These are phyloP conservation scores for Spicauda simplicius DNA, from an alignment of 2,888 invertebrate genomes.

Conservation along the genomic window DNA sequence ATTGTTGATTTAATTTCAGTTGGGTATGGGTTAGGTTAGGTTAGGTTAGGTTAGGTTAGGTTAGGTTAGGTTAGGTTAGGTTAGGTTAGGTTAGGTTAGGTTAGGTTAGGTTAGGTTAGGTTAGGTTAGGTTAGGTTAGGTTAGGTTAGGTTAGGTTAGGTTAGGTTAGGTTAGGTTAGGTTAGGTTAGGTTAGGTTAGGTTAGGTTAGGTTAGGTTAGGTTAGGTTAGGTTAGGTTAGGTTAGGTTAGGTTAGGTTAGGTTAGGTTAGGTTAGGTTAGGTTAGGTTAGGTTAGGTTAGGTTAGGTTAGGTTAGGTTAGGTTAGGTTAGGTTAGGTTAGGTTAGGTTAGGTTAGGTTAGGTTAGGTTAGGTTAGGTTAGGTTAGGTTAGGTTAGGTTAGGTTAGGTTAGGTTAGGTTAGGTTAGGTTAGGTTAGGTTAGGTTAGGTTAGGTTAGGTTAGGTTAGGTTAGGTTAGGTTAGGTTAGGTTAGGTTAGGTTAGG, in stretches of 20 bases:
- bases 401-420: slow-evolving; percentile 30
- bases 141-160: too few relatives aligned
- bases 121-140: too few relatives aligned
- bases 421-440: slow-evolving; percentile 31
- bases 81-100: slow-evolving; percentile 31
- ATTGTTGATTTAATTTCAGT: slow-evolving; percentile 22
- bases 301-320: too few relatives aligned
- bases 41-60: slow-evolving; percentile 31
- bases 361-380: too few relatives aligned
- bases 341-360: too few relatives aligned
- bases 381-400: slow-evolving; percentile 26
- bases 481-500: slow-evolving; percentile 31
- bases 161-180: too few relatives aligned
- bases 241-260: too few relatives aligned
- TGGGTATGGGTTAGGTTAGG: slow-evolving; percentile 29
- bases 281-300: too few relatives aligned
- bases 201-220: too few relatives aligned
- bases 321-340: slow-evolving; percentile 17
- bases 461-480: slow-evolving; percentile 31
- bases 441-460: slow-evolving; percentile 30
- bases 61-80: slow-evolving; percentile 31
- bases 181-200: too few relatives aligned
- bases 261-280: too few relatives aligned
- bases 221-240: too few relatives aligned
- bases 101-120: slow-evolving; percentile 30